These are phyloP conservation scores for Orthonychiurus folsomi DNA, from an alignment of 2,888 invertebrate genomes.

Conservation along the genomic window DNA sequence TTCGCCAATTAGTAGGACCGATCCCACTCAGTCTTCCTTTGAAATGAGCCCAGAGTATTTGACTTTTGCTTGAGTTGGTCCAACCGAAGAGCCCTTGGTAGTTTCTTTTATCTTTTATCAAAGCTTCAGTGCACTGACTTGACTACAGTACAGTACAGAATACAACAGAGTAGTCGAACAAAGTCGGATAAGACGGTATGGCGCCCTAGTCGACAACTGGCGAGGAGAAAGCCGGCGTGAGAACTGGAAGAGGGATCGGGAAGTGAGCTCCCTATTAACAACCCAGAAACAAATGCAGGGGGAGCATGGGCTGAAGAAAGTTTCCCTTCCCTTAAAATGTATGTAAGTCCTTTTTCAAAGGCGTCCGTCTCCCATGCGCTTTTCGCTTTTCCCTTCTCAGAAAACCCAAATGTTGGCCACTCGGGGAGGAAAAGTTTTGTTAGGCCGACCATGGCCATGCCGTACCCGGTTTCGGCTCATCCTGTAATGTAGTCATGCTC, in stretches of 20 bases:
- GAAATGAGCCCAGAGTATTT: neutral
- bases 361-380: neutral
- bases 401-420: neutral
- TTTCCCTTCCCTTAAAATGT: neutral
- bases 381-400: too few species aligned
- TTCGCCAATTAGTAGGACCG: too few species aligned
- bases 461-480: neutral
- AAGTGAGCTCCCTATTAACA: neutral
- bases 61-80: neutral
- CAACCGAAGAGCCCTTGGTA: neutral
- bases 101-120: neutral
- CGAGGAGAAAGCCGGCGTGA: neutral
- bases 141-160: too few species aligned
- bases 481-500: neutral
- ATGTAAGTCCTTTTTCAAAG: neutral
- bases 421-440: neutral
- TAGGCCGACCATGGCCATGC: neutral
- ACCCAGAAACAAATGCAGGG: neutral
- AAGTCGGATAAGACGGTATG: too few species aligned
- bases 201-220: too few species aligned
- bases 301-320: neutral
- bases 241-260: neutral
- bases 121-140: neutral
- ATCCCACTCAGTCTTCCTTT: too few species aligned
- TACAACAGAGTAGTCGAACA: neutral